phyloP scores from a whole-genome alignment of 1,140 invertebrate genomes.

The Mercenaria mercenaria region DNA sequence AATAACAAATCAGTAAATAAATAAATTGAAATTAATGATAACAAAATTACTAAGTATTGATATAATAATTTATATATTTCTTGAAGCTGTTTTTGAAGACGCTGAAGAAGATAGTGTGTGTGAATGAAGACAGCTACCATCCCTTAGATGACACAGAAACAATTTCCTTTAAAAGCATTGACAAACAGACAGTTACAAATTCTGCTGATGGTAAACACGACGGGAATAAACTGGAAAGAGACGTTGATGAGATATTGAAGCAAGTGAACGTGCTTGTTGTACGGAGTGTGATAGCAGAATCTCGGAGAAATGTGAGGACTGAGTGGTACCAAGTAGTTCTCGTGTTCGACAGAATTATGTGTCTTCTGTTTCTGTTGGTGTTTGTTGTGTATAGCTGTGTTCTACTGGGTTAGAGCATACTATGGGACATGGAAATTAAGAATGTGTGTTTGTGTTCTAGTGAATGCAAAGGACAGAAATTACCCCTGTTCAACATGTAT shows the following conservation, averaged over 20 bases:
- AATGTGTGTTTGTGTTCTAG: too few species aligned
- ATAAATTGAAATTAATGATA: too few species aligned
- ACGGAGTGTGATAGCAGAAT: not conserved
- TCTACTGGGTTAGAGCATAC: constrained; percentile 9
- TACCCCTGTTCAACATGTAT: too few species aligned
- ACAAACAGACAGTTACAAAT: constrained; percentile 1
- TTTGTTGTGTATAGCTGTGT: constrained; percentile 39
- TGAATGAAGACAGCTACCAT: constrained; percentile 42
- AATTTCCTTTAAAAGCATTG: constrained; percentile 26
- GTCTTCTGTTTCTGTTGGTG: constrained; percentile 29
- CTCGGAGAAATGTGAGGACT: not conserved
- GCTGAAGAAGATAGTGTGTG: constrained; percentile 51
- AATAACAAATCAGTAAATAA: too few species aligned
- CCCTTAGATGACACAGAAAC: constrained; percentile 56
- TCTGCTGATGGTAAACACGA: not conserved
- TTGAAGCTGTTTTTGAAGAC: constrained; percentile 61
- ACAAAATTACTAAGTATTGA: too few species aligned
- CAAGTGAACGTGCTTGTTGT: constrained; percentile 33
- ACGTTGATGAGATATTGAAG: constrained; percentile 53
- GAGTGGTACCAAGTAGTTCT: constrained; percentile 74
- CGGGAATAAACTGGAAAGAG: constrained; percentile 46
- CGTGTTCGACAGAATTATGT: constrained; percentile 65
- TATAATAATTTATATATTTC: not conserved
- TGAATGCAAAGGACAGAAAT: too few species aligned
- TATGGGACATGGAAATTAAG: not conserved